phyloP scores from a whole-genome alignment of 2,113 vertebrate genomes.

The Lathamus discolor region DNA sequence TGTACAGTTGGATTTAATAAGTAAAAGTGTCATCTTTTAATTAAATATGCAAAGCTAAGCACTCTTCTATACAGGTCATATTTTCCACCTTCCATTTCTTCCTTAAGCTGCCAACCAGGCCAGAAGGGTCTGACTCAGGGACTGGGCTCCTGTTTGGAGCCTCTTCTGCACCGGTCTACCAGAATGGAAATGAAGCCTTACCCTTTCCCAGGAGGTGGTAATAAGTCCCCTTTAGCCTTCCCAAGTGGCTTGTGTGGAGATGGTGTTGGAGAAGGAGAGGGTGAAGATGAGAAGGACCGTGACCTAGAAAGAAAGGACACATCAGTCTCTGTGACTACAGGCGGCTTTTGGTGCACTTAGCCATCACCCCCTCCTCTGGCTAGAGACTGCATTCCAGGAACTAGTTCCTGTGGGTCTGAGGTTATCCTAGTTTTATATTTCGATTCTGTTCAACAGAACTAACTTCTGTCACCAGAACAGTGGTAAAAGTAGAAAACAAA shows the following conservation, averaged over 20 bases:
- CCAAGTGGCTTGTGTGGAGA: conserved; percentile 81
- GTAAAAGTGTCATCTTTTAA: not conserved
- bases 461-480: not conserved
- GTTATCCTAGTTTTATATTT: not conserved
- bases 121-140: not conserved
- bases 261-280: conserved; percentile 86
- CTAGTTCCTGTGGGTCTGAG: not conserved
- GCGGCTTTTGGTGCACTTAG: not conserved
- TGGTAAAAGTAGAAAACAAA: not conserved
- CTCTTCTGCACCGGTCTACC: not conserved
- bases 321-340: not conserved
- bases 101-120: not conserved
- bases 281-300: conserved; percentile 90
- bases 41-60: not conserved
- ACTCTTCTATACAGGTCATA: accelerated
- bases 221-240: conserved; percentile 85
- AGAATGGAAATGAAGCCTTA: conserved; percentile 44
- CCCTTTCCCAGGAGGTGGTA: conserved; percentile 80
- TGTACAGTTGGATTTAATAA: not conserved
- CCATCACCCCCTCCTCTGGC: not conserved
- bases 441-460: not conserved
- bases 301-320: conserved; percentile 76
- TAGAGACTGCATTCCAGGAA: not conserved
- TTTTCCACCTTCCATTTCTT: not conserved
- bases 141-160: not conserved